Base-by-base conservation (phyloP, 2,888 invertebrate species). In the Tetramorium bicarinatum region DNA sequence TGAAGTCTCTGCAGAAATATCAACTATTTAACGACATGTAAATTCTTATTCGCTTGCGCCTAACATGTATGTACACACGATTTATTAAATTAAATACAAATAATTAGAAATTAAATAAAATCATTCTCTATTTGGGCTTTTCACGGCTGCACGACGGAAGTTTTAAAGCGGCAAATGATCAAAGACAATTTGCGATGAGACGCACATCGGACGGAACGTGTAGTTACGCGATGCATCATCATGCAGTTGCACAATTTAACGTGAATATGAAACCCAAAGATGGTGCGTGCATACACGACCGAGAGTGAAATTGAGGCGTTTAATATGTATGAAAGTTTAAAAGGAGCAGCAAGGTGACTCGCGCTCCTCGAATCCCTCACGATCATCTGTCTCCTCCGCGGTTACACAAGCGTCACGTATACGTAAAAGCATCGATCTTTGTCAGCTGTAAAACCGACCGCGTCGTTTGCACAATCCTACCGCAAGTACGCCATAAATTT, bases 241-340 rank as follows among this genome's bases (percentile, higher is more conserved):
- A 90, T 25, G 82, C 61, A 67, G 85, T 89, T 90, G 87, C 89
- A 87, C 89, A 89, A 89, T 88, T 90, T 82, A 77, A 84, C 77
- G 59, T 71, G 61, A 49, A 64, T 80, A 85, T 80, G 71, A 41
- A 44, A 82, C 59, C 84, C 84, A 83, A 82, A 90, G 74, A 88
- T 86, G 86, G 88, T 85, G 88, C 85, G 86, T 89, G 88, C 85
- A 85, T 89, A 90, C 89, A 89, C 66, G 90, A 67, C 62, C 72
- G 69, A 69, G 77, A 85, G 90, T 90, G 92, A 93, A 93, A 93
- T 92, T 93, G 89, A 88, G 89, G 91, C 38, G 89, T 93, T 92
- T 90, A 92, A 93, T 93, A 93, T 93, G 92, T 93, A 93, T 93
- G 92, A 93, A 91, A 88, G 87, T 72, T 85, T 83, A 91, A 91